Conservation (phyloP, 2,113 vertebrate species). For the Sminthopsis crassicaudata region DNA sequence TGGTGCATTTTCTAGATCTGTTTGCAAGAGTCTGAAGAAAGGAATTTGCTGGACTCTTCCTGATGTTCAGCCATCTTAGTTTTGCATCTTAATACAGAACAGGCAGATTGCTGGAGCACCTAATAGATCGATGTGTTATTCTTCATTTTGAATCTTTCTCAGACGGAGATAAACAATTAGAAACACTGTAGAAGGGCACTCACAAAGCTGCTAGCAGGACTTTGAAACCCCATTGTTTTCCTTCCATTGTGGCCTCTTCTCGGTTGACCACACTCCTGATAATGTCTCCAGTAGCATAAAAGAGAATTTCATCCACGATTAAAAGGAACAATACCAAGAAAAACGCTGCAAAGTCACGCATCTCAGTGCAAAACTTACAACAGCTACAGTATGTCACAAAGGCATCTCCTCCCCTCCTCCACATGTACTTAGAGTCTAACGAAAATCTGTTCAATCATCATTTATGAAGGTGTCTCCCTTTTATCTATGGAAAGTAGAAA, state of each 20-base stretch:
- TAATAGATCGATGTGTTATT: neutral
- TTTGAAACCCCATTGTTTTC: neutral
- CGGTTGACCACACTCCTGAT: neutral
- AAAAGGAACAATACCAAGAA: neutral
- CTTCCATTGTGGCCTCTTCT: neutral
- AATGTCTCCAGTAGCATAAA: neutral
- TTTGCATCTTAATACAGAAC: neutral
- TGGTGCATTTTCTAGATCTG: neutral
- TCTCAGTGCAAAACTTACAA: neutral
- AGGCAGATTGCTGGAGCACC: neutral
- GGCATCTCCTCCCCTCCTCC: no score
- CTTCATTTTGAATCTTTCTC: neutral
- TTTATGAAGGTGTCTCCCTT: neutral
- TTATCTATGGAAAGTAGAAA: neutral
- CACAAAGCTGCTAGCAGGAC: neutral
- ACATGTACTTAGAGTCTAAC: neutral
- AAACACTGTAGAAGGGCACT: neutral
- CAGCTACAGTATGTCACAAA: neutral
- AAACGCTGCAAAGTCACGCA: neutral
- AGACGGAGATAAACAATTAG: neutral
- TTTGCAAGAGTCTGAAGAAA: neutral
- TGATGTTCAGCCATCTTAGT: neutral
- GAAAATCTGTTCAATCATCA: neutral
- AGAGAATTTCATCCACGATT: neutral
- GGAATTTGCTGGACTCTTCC: neutral